Evolutionary conservation across 2,797 vertebrate species (phyloP).

Genomic region (Tragopan temminckii): DNA sequence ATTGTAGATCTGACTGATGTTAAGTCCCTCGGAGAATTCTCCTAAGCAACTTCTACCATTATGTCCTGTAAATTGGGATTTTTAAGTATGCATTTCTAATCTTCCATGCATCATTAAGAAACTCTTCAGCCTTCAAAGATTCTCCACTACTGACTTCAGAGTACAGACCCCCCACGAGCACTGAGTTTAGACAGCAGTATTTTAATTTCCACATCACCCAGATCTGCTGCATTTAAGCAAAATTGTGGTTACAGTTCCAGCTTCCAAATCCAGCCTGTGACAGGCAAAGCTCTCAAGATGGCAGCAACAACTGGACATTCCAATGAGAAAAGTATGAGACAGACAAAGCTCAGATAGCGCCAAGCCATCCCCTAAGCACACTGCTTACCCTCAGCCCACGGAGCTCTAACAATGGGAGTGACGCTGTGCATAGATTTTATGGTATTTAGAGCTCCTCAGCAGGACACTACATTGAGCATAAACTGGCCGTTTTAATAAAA

Average conservation of each 20-base stretch:
- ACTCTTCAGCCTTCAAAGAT: conserved; percentile 37
- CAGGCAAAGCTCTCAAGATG: background rate
- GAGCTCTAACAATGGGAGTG: background rate
- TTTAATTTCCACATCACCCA: background rate
- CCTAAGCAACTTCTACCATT: conserved; percentile 69
- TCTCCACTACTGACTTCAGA: background rate
- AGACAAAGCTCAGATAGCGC: background rate
- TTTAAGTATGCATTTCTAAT: conserved; percentile 65
- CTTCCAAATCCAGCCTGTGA: background rate
- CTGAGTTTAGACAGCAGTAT: background rate
- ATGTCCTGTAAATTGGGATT: conserved; percentile 67
- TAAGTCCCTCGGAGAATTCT: conserved; percentile 69
- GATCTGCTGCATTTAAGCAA: background rate
- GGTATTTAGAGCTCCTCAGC: conserved; percentile 55
- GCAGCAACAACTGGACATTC: background rate
- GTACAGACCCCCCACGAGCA: background rate
- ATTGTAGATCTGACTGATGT: conserved; percentile 63
- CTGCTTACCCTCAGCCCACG: background rate
- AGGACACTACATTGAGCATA: conserved; percentile 50
- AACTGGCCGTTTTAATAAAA: conserved; percentile 76
- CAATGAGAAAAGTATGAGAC: background rate
- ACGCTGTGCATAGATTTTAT: background rate
- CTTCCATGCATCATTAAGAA: conserved; percentile 57
- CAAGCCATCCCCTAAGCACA: background rate
- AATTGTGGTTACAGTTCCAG: background rate